Conservation (phyloP, 2,888 invertebrate genomes). For the Chymomyza caudatula region DNA sequence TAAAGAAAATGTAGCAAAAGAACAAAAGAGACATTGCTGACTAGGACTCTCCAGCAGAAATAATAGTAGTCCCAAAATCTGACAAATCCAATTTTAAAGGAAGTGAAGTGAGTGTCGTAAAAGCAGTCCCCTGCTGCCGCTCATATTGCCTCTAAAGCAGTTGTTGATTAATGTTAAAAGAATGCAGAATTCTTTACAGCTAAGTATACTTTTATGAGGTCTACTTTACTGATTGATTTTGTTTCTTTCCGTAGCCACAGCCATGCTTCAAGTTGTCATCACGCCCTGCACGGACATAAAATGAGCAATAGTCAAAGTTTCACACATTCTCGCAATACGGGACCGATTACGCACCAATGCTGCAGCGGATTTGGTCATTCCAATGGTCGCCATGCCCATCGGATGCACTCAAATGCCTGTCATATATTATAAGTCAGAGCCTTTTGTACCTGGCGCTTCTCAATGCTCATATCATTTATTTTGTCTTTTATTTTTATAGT, state of each 20-base stretch:
- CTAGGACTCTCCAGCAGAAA: too few relatives aligned
- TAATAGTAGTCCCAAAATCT: too few relatives aligned
- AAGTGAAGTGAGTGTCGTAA: too few relatives aligned
- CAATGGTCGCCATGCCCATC: conserved; percentile 74
- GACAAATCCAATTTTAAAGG: too few relatives aligned
- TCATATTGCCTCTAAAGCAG: too few relatives aligned
- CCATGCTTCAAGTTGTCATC: conserved; percentile 60
- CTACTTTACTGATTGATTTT: not conserved
- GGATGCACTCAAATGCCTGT: conserved; percentile 77
- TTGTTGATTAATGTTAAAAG: too few relatives aligned
- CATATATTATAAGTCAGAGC: conserved; percentile 63
- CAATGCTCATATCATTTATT: conserved; percentile 36
- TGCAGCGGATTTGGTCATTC: conserved; percentile 74
- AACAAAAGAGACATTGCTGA: too few relatives aligned
- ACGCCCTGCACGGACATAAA: conserved; percentile 67
- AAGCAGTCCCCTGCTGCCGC: too few relatives aligned
- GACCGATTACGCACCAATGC: conserved; percentile 75
- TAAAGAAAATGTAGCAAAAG: too few relatives aligned
- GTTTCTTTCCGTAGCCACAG: conserved; percentile 37
- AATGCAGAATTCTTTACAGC: too few relatives aligned
- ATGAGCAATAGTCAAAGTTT: conserved; percentile 77
- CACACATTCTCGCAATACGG: conserved; percentile 65
- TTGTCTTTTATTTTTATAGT: not conserved
- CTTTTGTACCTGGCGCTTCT: not conserved
- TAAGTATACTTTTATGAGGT: conserved; percentile 32